phyloP scores from a whole-genome alignment of 2,113 vertebrate species.

The Phoenicopterus ruber region DNA sequence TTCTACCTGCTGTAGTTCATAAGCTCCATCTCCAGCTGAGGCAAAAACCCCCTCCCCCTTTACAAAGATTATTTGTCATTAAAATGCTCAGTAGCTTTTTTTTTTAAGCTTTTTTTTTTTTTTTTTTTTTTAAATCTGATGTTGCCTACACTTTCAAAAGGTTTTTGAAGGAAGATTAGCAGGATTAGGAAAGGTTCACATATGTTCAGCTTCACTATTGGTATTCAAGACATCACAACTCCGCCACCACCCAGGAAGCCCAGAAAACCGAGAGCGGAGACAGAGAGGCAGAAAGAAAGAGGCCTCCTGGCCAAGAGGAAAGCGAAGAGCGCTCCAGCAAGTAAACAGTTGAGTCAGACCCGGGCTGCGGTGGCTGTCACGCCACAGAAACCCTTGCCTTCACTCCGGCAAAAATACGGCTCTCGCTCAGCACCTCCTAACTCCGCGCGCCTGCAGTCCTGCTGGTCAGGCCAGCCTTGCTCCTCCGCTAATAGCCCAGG shows the following conservation, averaged over 20 bases:
- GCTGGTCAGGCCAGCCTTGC: background rate
- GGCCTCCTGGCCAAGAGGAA: background rate
- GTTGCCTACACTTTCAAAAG: conserved; percentile 86
- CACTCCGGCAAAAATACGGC: background rate
- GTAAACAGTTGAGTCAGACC: background rate
- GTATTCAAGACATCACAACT: conserved; percentile 87
- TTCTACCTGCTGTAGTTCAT: conserved; percentile 77
- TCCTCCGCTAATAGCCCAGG: background rate
- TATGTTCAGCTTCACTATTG: conserved; percentile 94
- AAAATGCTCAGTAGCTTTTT: conserved; percentile 73
- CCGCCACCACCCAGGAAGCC: conserved; percentile 85
- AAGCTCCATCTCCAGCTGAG: conserved; percentile 75
- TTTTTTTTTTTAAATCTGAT: conserved; percentile 73
- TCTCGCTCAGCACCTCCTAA: background rate
- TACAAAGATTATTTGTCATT: conserved; percentile 79
- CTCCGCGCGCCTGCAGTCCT: accelerated
- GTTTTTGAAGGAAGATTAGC: conserved; percentile 94
- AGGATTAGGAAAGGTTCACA: conserved; percentile 97
- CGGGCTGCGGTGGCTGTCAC: background rate
- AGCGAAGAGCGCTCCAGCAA: background rate
- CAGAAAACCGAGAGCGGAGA: conserved; percentile 17
- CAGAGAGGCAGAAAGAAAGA: background rate
- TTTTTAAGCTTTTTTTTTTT: background rate
- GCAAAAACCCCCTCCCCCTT: conserved; percentile 31
- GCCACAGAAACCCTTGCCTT: background rate